Percentiles rank a stretch among this genome's conserved stretches.
phyloP scores from a whole-genome alignment of 2,888 invertebrate species.

The Acleris holmiana region DNA sequence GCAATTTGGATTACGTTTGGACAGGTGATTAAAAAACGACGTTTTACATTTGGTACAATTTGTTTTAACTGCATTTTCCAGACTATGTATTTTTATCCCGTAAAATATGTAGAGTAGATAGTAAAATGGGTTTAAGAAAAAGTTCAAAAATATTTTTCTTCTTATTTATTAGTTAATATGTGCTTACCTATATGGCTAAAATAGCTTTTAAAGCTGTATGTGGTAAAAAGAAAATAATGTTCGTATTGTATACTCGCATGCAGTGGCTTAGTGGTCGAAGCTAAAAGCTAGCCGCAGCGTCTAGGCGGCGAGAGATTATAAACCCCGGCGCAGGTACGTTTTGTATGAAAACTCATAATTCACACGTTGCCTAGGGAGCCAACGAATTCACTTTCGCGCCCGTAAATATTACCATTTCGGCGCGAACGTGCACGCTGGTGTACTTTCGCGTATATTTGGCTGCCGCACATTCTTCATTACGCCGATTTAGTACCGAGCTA shows the following conservation, averaged over 20 bases:
- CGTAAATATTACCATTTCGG: conserved; percentile 49
- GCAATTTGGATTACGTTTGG: conserved; percentile 42
- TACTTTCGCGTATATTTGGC: conserved; percentile 42
- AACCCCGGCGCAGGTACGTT: conserved; percentile 5
- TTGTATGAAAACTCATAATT: conserved; percentile 42
- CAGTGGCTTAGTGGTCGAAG: conserved; percentile 1
- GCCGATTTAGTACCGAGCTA: conserved; percentile 59
- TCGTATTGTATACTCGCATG: background rate
- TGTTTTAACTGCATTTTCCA: background rate
- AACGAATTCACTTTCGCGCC: conserved; percentile 63
- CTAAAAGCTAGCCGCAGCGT: background rate
- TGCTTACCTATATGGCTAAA: too few relatives aligned
- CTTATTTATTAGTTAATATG: too few relatives aligned
- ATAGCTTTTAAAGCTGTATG: too few relatives aligned
- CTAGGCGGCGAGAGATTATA: conserved; percentile 2
- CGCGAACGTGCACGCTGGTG: conserved; percentile 43
- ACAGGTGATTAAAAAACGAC: conserved; percentile 28
- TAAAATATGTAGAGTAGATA: too few relatives aligned
- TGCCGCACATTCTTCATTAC: conserved; percentile 67
- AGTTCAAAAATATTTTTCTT: too few relatives aligned
- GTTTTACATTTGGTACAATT: background rate
- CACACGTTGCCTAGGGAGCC: conserved; percentile 58
- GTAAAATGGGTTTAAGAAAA: too few relatives aligned
- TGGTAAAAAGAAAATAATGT: too few relatives aligned
- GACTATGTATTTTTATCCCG: background rate